phyloP scores from a whole-genome alignment of 2,888 invertebrate species.

The Azorinus chamasolen region DNA sequence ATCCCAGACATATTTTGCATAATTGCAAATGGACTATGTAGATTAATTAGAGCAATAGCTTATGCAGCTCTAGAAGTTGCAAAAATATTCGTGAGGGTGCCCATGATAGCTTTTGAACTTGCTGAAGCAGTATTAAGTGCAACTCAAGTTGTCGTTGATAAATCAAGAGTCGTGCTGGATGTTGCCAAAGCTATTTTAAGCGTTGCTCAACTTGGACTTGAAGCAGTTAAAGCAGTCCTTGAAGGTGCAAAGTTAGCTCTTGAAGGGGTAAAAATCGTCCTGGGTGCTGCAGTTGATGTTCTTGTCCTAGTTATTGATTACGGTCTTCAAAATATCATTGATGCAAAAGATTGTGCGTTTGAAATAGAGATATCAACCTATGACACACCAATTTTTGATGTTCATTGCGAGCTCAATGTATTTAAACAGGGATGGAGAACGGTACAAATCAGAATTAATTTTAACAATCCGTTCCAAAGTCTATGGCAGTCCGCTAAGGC shows the following conservation, averaged over 20 bases:
- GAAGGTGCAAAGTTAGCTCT: conserved; percentile 37
- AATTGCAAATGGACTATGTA: conserved; percentile 47
- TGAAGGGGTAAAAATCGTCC: conserved; percentile 39
- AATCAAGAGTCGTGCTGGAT: conserved; percentile 43
- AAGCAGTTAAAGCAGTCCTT: conserved; percentile 25
- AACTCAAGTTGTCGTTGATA: conserved; percentile 57
- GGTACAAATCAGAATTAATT: conserved; percentile 19
- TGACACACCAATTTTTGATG: conserved; percentile 23
- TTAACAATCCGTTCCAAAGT: conserved; percentile 11
- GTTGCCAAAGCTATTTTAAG: conserved; percentile 39
- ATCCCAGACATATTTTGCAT: conserved; percentile 54
- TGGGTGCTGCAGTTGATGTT: conserved; percentile 28
- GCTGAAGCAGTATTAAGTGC: conserved; percentile 42
- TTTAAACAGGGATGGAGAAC: conserved; percentile 26
- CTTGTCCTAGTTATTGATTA: conserved; percentile 33
- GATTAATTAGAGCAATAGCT: conserved; percentile 39
- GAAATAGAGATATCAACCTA: conserved; percentile 18
- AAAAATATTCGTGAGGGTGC: conserved; percentile 47
- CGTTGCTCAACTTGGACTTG: conserved; percentile 34
- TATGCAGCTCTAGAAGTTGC: conserved; percentile 55
- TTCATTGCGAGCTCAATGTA: conserved; percentile 39
- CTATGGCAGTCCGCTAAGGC: conserved; percentile 31
- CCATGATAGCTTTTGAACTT: conserved; percentile 48
- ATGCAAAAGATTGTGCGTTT: conserved; percentile 39
- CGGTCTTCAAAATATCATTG: conserved; percentile 30